These are phyloP conservation scores for Hormiphora californensis DNA, from an alignment of 37 sponge, comb jelly and placozoan genomes.

Conservation along the genomic window DNA sequence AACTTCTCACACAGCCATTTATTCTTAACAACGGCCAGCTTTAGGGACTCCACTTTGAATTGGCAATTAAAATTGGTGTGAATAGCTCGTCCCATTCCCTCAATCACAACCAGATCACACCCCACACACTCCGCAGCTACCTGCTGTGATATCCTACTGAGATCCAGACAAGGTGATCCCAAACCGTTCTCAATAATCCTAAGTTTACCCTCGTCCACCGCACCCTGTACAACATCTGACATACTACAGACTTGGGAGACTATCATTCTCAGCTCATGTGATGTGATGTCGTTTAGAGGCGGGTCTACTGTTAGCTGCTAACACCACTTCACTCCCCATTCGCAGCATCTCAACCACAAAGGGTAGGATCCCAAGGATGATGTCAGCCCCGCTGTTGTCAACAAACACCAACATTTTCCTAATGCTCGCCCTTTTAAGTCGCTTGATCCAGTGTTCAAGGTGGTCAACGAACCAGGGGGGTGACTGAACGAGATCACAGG, in stretches of 20 bases:
- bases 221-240: neutral
- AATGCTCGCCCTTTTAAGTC: slow-evolving; percentile 12
- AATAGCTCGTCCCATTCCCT: slow-evolving; percentile 58
- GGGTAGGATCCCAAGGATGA: slow-evolving; percentile 55
- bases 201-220: neutral
- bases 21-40: slow-evolving; percentile 58
- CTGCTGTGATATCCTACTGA: slow-evolving; percentile 33
- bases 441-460: slow-evolving; percentile 54
- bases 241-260: neutral
- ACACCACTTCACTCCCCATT: slow-evolving; percentile 54
- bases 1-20: slow-evolving; percentile 57
- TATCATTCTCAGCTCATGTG: slow-evolving; percentile 35
- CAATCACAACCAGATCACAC: slow-evolving; percentile 56
- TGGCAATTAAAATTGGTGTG: slow-evolving; percentile 52
- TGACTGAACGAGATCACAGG: slow-evolving; percentile 21
- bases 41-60: slow-evolving; percentile 35
- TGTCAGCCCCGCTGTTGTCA: slow-evolving; percentile 57
- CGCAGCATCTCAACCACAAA: slow-evolving; percentile 55
- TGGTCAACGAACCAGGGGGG: slow-evolving; percentile 56
- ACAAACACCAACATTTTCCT: slow-evolving; percentile 52
- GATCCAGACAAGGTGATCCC: slow-evolving; percentile 56
- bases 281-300: slow-evolving; percentile 46
- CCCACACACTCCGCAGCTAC: slow-evolving; percentile 11
- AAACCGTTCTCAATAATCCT: slow-evolving; percentile 53
- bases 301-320: slow-evolving; percentile 53